phyloP scores from a whole-genome alignment of 1,140 invertebrate genomes.

The Drosophila santomea region DNA sequence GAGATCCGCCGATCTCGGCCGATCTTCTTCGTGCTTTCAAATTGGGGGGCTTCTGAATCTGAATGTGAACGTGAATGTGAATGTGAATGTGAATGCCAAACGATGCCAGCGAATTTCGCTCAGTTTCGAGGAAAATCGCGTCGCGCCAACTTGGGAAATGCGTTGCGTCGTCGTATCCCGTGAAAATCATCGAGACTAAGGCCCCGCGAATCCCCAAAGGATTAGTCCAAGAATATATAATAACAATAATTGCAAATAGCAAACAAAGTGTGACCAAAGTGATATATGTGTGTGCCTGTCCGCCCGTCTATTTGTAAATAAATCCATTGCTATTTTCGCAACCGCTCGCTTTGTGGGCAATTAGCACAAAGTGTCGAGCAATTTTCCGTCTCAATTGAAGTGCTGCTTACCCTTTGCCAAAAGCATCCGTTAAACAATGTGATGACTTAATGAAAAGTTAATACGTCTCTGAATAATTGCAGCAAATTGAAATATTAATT shows the following conservation, averaged over 20 bases:
- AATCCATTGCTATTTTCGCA: conserved; percentile 30
- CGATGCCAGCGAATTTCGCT: conserved; percentile 57
- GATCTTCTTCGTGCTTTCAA: conserved; percentile 73
- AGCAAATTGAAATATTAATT: conserved; percentile 76
- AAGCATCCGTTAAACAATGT: conserved; percentile 24
- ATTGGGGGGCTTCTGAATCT: conserved; percentile 53
- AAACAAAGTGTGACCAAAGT: conserved; percentile 52
- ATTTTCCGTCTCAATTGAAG: conserved; percentile 65
- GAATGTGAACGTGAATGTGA: background rate
- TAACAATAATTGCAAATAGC: conserved; percentile 20
- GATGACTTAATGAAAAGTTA: conserved; percentile 65
- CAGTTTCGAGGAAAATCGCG: conserved; percentile 79
- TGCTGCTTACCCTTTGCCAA: conserved; percentile 64
- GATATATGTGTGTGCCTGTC: conserved; percentile 41
- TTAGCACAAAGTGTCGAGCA: conserved; percentile 69
- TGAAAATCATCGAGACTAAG: conserved; percentile 31
- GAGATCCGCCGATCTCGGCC: conserved; percentile 49
- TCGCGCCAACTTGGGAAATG: conserved; percentile 77
- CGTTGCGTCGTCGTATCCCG: conserved; percentile 59
- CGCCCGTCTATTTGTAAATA: conserved; percentile 26
- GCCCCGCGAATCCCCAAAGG: conserved; percentile 42
- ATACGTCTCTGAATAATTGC: conserved; percentile 74
- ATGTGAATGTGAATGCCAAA: conserved; percentile 45
- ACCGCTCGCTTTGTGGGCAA: conserved; percentile 42
- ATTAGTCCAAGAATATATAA: conserved; percentile 29